A percentile compares a stretch with the other conserved stretches of the same genome.
Evolutionary conservation across 2,888 invertebrate genomes (phyloP).

Genomic region (Scotopteryx bipunctaria): DNA sequence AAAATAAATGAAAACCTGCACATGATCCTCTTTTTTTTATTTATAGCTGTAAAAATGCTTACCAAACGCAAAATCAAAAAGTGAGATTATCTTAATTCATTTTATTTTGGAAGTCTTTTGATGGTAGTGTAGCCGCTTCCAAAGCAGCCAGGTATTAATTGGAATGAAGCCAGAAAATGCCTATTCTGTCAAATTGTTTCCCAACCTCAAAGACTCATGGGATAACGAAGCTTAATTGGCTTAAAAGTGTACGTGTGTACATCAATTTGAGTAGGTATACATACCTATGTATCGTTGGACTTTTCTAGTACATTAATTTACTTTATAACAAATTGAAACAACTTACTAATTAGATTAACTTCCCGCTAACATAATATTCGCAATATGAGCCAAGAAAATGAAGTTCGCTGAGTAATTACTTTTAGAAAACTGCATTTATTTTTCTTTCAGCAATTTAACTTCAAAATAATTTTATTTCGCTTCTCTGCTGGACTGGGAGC

Average conservation of each 20-base stretch:
- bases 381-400: constrained; percentile 14
- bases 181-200: constrained; percentile 34
- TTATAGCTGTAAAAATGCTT: no score
- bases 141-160: constrained; percentile 32
- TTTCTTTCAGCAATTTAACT: no score
- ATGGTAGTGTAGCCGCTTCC: no score
- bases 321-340: constrained; percentile 6
- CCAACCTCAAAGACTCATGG: constrained; percentile 24
- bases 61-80: no score
- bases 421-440: not conserved
- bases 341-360: constrained; percentile 23
- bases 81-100: no score
- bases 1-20: no score
- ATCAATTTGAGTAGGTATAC: constrained; percentile 9
- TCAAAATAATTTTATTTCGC: no score
- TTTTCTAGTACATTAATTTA: constrained; percentile 13
- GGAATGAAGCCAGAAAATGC: constrained; percentile 30
- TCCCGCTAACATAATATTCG: constrained; percentile 13
- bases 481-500: no score
- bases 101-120: no score
- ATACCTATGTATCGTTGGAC: not conserved
- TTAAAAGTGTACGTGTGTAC: constrained; percentile 11
- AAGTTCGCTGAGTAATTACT: not conserved
- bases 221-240: constrained; percentile 29
- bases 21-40: no score